Percentiles rank a stretch among this genome's conserved stretches.
phyloP scores from a whole-genome alignment of 1,140 invertebrate species.

The Arion vulgaris region DNA sequence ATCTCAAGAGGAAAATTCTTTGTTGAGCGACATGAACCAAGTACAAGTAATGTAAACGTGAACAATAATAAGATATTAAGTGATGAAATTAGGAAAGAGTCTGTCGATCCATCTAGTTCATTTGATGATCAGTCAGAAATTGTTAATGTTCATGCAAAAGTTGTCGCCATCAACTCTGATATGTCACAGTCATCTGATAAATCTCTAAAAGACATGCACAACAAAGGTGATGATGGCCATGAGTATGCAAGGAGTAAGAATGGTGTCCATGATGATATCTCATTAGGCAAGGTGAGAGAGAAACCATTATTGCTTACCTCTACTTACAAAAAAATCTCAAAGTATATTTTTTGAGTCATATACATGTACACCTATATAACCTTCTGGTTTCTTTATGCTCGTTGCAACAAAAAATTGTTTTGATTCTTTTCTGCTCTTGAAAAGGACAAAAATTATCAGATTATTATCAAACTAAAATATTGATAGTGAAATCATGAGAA shows the following conservation, averaged over 20 bases:
- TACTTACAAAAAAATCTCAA: not conserved
- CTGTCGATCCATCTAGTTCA: not conserved
- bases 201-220: not conserved
- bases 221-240: not conserved
- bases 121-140: constrained; percentile 28
- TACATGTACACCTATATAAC: too few relatives aligned
- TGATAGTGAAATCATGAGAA: too few relatives aligned
- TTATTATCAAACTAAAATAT: too few relatives aligned
- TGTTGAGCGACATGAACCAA: constrained; percentile 2
- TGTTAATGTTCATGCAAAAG: constrained; percentile 14
- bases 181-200: not conserved
- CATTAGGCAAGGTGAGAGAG: constrained; percentile 11
- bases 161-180: not conserved
- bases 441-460: too few relatives aligned
- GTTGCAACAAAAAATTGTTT: too few relatives aligned
- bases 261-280: not conserved
- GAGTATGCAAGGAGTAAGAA: not conserved
- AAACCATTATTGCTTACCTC: not conserved
- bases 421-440: too few relatives aligned
- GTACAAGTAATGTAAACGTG: too few relatives aligned
- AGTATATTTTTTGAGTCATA: too few relatives aligned
- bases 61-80: not conserved
- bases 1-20: not conserved
- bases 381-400: too few relatives aligned
- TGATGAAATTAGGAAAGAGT: not conserved